phyloP scores from a whole-genome alignment of 2,888 invertebrate genomes.

The Ptilodon capucinus region DNA sequence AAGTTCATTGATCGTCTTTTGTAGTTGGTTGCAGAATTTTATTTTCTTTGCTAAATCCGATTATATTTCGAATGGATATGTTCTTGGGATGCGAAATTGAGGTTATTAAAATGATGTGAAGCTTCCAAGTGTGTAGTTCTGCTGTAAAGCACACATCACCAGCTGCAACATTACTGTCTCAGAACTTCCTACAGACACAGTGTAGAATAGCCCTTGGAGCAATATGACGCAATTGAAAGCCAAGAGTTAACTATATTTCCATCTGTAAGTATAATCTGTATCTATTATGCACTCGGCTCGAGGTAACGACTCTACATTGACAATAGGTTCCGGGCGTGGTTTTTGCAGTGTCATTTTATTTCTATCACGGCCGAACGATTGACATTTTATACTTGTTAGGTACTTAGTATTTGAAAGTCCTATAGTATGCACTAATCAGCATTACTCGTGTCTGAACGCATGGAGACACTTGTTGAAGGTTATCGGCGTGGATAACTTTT shows the following conservation, averaged over 20 bases:
- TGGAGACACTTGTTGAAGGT: neutral
- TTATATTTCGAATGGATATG: too few species aligned
- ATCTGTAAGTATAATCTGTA: neutral
- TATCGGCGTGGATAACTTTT: neutral
- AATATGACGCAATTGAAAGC: neutral
- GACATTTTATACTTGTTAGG: neutral
- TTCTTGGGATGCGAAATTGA: too few species aligned
- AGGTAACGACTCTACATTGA: neutral
- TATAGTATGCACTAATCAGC: neutral
- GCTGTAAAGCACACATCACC: too few species aligned
- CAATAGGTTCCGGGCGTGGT: constrained; percentile 14
- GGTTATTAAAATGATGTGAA: too few species aligned
- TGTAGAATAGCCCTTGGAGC: neutral
- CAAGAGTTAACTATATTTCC: neutral
- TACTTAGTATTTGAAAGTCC: neutral
- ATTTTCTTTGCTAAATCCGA: too few species aligned
- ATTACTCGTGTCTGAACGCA: neutral
- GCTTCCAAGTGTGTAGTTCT: too few species aligned
- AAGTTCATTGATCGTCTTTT: neutral
- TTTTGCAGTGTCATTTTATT: constrained; percentile 9
- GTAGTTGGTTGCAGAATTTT: too few species aligned
- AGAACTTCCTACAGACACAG: neutral
- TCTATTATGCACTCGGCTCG: neutral
- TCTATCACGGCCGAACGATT: constrained; percentile 11
- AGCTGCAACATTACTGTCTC: too few species aligned